Conservation (phyloP, 2,113 vertebrate species). For the Hoplias malabaricus region DNA sequence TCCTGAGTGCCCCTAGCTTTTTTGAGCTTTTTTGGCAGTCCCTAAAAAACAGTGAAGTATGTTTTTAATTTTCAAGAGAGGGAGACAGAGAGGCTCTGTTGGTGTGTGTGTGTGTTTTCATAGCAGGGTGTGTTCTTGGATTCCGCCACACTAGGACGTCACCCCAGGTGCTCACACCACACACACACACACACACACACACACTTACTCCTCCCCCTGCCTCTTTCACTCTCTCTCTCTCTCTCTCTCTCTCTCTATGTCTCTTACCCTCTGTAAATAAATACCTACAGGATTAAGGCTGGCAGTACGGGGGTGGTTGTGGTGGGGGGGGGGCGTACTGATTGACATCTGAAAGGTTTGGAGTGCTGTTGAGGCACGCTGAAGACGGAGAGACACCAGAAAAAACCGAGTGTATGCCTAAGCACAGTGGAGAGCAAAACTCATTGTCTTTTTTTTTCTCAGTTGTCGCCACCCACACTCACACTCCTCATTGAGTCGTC, state of each 20-base stretch:
- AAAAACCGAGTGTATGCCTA: slow-evolving; percentile 5
- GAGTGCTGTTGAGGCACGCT: slow-evolving; percentile 75
- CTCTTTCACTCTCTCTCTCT: not conserved
- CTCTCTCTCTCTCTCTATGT: slow-evolving; percentile 14
- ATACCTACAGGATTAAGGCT: slow-evolving; percentile 79
- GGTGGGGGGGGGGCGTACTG: slow-evolving; percentile 58
- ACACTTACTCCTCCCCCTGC: slow-evolving; percentile 48
- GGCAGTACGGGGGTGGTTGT: slow-evolving; percentile 51
- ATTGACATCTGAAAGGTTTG: slow-evolving; percentile 75
- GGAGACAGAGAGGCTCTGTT: slow-evolving; percentile 51
- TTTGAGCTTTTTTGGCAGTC: not conserved
- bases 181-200: slow-evolving; percentile 20
- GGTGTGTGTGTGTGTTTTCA: slow-evolving; percentile 64
- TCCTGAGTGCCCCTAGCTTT: too few species aligned
- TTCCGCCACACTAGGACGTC: slow-evolving; percentile 74
- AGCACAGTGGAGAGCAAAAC: slow-evolving; percentile 25
- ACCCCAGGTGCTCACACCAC: slow-evolving; percentile 68
- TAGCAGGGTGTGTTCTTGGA: slow-evolving; percentile 76
- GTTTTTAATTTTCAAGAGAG: slow-evolving; percentile 71
- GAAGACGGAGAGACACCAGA: slow-evolving; percentile 40
- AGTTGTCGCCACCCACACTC: slow-evolving; percentile 74
- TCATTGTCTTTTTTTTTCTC: slow-evolving; percentile 57
- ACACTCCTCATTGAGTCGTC: slow-evolving; percentile 67
- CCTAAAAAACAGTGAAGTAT: slow-evolving; percentile 44
- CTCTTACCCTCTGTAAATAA: slow-evolving; percentile 58